Base-by-base conservation (phyloP, 1,140 invertebrate genomes). In the Hesperophylax magnus region DNA sequence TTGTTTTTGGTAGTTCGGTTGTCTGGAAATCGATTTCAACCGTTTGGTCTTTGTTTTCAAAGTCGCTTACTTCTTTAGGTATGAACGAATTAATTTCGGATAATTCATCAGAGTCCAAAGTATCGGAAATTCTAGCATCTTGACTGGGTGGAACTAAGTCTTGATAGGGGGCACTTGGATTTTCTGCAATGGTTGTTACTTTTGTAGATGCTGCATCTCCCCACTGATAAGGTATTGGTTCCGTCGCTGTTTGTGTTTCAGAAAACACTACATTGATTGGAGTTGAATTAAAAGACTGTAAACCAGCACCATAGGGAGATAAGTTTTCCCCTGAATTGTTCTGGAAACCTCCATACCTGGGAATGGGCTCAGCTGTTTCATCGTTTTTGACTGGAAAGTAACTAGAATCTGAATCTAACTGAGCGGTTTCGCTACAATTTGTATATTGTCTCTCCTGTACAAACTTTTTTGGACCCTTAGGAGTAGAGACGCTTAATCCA, bases 301-400 rank as follows among this genome's bases (percentile, higher is more conserved):
- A 78, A 31, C 84, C 86, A 65, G 81, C 86, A 17, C 88, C 88
- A 78, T 89, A 90, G 27, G 86, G 85, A 20, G 85, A 85, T 58
- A 85, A 80, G 63, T 78, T 74, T 74, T 84, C 79, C 24, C 85
- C 60, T 20, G 88, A 87, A 82, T 92, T 92, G 76, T 92, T 92
- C 83, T 92, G 91, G 82, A 91, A 90, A 2, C 88, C 90, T 11
- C 89, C 89, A 76, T 89, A 89, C 82, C 86, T 87, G n/a, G 87
- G 86, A 24, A 88, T 84, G 18, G 87, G 87, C 61, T 87, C 88
- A 67, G 85, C 34, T 2, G 27, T 34, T 54, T 79, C 65, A 14
- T 83, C 81, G 11, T 84, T 83, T 65, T 85, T 85, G 31, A 83
- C 83, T 6, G 90, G 89, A 76, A 90, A 90, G 77, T 91, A 90